Base-by-base conservation (phyloP, 2,888 invertebrate species). In the Nesidiocoris tenuis region DNA sequence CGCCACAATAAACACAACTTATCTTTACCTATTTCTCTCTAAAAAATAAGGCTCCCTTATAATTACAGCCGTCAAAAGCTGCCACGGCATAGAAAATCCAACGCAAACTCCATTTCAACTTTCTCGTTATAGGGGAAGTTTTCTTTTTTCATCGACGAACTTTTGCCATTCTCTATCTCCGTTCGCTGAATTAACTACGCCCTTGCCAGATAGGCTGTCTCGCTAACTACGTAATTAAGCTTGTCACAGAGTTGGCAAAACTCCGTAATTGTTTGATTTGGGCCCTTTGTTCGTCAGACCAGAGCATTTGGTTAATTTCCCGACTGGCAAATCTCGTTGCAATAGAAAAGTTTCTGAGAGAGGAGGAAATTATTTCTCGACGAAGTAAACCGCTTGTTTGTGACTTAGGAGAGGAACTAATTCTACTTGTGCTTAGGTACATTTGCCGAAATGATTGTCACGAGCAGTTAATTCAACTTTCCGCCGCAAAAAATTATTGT, bases 191-290 rank as follows among this genome's bases (percentile, higher is more conserved):
- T 39, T 39, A 39, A 39, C 39, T 39, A 39, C 39, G n/a, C 18
- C 59, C 59, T 3, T 59, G 17, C 59, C 59, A 59, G 9, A 12
- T 12, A 59, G 59, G 59, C 59, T 9, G 59, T 59, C 17, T 56
- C 9, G 61, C 3, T 61, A 61, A 61, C 9, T 61, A 9, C 3
- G 7, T 61, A 61, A 61, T 61, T 17, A 17, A 9, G 61, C 61
- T 59, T 18, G 59, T n/a, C 39, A 5, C 59, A 18, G 59, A 59
- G 17, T 59, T 59, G 17, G 59, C 17, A 21, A 61, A 61, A 61
- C 61, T 61, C 18, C 18, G 61, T 65, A 39, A 65, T 65, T 39
- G 65, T 65, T 18, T 65, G 65, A 39, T 65, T 65, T 65, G 9
- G 65, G 19, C 19, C 2, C n/a, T 18, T 65, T n/a, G 25, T 24